Conservation (phyloP, 2,797 vertebrate species). For the Hippoglossus hippoglossus region DNA sequence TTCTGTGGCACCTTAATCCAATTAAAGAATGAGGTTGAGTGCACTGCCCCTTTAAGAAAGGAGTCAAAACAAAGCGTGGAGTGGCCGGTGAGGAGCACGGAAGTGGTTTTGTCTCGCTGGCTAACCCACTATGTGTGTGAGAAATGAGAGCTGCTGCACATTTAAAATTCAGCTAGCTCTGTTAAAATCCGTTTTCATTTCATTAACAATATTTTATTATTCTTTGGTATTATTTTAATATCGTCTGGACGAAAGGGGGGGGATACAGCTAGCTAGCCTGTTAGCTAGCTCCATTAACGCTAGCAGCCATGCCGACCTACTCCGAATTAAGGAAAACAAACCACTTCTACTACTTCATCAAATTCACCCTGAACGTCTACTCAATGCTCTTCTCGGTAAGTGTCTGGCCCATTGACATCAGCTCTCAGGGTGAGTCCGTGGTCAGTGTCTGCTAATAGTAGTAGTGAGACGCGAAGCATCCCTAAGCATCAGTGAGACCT, state of each 20-base stretch:
- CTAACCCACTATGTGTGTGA: conserved; percentile 23
- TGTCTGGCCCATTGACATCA: conserved; percentile 18
- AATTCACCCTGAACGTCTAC: conserved; percentile 88
- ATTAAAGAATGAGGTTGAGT: neutral
- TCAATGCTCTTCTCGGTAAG: conserved; percentile 91
- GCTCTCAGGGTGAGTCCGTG: neutral
- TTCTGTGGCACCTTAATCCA: neutral
- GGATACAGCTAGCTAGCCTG: conserved; percentile 29
- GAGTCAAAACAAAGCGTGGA: conserved; percentile 83
- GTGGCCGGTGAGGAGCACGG: conserved; percentile 63
- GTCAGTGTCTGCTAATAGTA: conserved; percentile 10
- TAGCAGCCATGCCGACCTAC: conserved; percentile 81
- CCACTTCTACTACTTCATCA: conserved; percentile 88
- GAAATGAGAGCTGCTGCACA: conserved; percentile 56
- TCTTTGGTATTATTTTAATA: conserved; percentile 11
- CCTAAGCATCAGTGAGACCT: conserved; percentile 9
- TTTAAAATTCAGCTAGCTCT: conserved; percentile 31
- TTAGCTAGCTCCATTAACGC: conserved; percentile 45
- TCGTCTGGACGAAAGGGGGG: conserved; percentile 16
- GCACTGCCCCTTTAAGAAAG: conserved; percentile 77
- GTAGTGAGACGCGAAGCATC: conserved; percentile 16
- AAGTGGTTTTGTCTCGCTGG: conserved; percentile 68
- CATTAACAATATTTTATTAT: neutral
- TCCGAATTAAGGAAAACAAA: conserved; percentile 82
- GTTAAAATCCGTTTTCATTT: neutral